phyloP scores from a whole-genome alignment of 2,113 vertebrate genomes.

The Turdus rufiventris region DNA sequence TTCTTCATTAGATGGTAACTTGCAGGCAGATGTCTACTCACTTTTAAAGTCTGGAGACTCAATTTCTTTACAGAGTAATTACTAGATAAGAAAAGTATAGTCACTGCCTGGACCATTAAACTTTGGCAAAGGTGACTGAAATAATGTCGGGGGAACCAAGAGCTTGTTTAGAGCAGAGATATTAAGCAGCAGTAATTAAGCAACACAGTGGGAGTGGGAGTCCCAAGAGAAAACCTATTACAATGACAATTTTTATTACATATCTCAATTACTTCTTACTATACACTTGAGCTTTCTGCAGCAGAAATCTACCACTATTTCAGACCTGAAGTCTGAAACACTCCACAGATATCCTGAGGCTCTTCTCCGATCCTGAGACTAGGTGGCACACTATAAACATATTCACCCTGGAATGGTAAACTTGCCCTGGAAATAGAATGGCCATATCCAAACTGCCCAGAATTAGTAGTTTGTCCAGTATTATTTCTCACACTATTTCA shows the following conservation, averaged over 20 bases:
- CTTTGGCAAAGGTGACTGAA: conserved; percentile 45
- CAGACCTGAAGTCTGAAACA: not conserved
- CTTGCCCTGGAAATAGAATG: not conserved
- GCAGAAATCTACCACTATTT: not conserved
- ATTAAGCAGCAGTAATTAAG: conserved; percentile 21
- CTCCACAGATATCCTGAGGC: not conserved
- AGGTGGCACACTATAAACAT: not conserved
- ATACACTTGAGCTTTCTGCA: not conserved
- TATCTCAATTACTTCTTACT: not conserved
- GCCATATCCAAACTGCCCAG: not conserved
- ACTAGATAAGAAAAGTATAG: conserved; percentile 13
- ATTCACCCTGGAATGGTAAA: not conserved
- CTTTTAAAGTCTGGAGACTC: not conserved
- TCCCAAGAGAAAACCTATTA: not conserved
- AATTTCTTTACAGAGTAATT: conserved; percentile 11
- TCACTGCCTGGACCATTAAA: conserved; percentile 7
- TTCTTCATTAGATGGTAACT: not conserved
- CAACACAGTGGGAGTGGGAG: not conserved
- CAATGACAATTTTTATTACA: not conserved
- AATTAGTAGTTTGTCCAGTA: not conserved
- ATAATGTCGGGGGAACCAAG: not conserved
- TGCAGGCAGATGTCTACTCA: not conserved
- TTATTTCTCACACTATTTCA: not conserved
- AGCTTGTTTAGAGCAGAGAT: not conserved
- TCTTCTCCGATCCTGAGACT: not conserved